A percentile compares a stretch with the other conserved stretches of the same genome.
phyloP scores from a whole-genome alignment of 2,888 invertebrate genomes.

The Sicus ferrugineus region DNA sequence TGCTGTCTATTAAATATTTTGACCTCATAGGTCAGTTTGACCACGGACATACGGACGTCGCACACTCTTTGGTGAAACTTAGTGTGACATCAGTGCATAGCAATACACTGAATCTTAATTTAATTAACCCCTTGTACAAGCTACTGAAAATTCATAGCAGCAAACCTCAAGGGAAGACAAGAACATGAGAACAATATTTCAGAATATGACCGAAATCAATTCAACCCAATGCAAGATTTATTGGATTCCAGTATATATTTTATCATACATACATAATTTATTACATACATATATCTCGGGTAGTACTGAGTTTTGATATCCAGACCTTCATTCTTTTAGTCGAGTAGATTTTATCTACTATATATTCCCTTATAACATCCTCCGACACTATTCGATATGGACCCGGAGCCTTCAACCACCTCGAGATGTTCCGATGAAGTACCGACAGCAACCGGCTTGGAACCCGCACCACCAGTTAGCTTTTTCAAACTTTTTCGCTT shows the following conservation, averaged over 20 bases:
- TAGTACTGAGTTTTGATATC: too few relatives aligned
- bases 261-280: too few relatives aligned
- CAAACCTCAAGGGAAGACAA: background rate
- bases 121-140: constrained; percentile 51
- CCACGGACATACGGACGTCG: background rate
- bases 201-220: too few relatives aligned
- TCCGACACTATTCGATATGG: constrained; percentile 50
- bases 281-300: too few relatives aligned
- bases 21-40: constrained; percentile 49
- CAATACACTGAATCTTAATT: constrained; percentile 44
- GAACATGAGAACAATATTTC: background rate
- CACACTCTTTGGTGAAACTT: background rate
- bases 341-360: too few relatives aligned
- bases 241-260: too few relatives aligned
- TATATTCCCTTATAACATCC: too few relatives aligned
- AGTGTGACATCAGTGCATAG: background rate
- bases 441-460: constrained; percentile 51
- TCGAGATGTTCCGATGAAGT: constrained; percentile 50
- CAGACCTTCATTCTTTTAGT: too few relatives aligned
- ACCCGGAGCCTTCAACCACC: constrained; percentile 52
- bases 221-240: too few relatives aligned
- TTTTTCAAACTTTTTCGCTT: constrained; percentile 66
- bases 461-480: constrained; percentile 50
- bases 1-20: constrained; percentile 38
- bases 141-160: background rate